Evolutionary conservation across 2,113 vertebrate species (phyloP).

Genomic region (Hassar affinis): DNA sequence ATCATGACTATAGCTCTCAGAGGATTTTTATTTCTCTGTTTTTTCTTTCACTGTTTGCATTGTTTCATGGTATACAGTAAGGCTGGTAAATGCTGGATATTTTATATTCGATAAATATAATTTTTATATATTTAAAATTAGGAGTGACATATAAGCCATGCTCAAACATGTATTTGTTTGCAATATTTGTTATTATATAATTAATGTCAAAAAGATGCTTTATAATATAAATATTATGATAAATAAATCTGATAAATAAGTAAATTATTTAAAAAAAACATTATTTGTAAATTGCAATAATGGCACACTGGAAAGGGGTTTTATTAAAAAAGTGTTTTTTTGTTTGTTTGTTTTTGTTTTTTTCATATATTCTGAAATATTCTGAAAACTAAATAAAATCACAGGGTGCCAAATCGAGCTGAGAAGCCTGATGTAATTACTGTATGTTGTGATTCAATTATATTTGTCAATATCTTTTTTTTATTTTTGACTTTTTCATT

Average conservation of each 20-base stretch:
- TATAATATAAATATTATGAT: neutral
- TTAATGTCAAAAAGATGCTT: neutral
- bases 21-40: neutral
- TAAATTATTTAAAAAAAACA: neutral
- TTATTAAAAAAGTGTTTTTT: neutral
- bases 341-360: too few species aligned
- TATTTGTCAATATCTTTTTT: constrained; percentile 20
- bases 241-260: neutral
- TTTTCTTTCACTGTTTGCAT: neutral
- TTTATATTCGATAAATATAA: neutral
- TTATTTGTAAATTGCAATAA: neutral
- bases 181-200: constrained; percentile 10
- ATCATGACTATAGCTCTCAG: neutral
- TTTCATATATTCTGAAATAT: too few species aligned
- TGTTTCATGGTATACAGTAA: neutral
- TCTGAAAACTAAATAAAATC: too few species aligned
- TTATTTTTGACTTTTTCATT: neutral
- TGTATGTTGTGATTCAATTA: neutral
- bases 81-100: too few species aligned
- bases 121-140: neutral
- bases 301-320: neutral
- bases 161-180: too few species aligned
- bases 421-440: neutral
- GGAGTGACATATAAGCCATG: neutral
- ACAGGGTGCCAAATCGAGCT: neutral